Evolutionary conservation across 2,888 invertebrate species (phyloP), one percentile per base, ranked within the genome.

Genomic region (Spilarctia lutea): DNA sequence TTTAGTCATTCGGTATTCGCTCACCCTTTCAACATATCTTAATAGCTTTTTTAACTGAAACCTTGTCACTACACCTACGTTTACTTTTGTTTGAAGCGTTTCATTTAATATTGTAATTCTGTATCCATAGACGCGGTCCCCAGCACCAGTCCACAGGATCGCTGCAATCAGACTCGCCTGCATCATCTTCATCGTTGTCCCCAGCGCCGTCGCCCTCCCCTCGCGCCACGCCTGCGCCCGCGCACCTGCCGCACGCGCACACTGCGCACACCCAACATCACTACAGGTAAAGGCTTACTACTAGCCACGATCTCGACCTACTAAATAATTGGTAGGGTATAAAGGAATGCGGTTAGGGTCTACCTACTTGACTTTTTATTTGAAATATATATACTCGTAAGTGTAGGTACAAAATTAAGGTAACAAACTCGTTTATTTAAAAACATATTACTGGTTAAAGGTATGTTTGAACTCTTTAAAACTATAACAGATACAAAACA

Each of bases 71-170:
- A 10, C 24, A 56, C 11, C 52, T 52, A 20, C 6, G 0, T 52
- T 24, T 52, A 16, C 13, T 13, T 16, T 27, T 3, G 27, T 16
- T 30, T 63, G 30, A 18, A 8, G 7, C 30, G 16, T 63, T 16
- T 63, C 2, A 30, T 63, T 30, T 2, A 30, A 18, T 27, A 30
- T 16, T 60, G 3, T 65, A 1, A 52, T 24, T 48, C 7, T 68
- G 27, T 76, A 42, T 35, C 94, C 94, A 52, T 95, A 97, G 98
- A 91, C 97, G 97, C 86, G 97, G 97, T 39, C 97, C 97, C 20
- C 98, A 98, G 91, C 98, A 98, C 93, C 98, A 98, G 90, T 98
- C 98, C 1, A 98, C 98, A 69, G 97, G 97, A 30, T 98, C 98
- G 4, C 96, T 98, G 70, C 98, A 98, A 93, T 98, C 98, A 71